phyloP scores from a whole-genome alignment of 1,140 invertebrate species.

The Listronotus bonariensis region DNA sequence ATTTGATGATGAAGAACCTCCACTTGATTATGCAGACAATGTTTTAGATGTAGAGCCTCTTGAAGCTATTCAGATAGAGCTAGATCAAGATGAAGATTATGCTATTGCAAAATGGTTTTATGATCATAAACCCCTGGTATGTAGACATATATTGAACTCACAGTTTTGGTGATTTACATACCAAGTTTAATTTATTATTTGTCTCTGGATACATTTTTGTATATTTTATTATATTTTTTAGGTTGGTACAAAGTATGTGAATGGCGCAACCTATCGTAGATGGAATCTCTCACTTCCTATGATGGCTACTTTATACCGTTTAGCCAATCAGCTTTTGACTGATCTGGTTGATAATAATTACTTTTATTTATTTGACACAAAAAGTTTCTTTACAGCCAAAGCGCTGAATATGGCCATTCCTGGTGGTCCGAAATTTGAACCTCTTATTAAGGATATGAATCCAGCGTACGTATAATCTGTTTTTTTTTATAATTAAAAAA shows the following conservation, averaged over 20 bases:
- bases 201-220: neutral
- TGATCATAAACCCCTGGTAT: slow-evolving; percentile 92
- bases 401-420: slow-evolving; percentile 99
- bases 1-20: slow-evolving; percentile 99
- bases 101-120: slow-evolving; percentile 96
- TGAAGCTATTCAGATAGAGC: slow-evolving; percentile 98
- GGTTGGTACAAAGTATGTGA: slow-evolving; percentile 86
- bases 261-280: slow-evolving; percentile 94
- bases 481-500: too few relatives aligned
- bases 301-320: slow-evolving; percentile 95
- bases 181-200: neutral
- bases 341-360: slow-evolving; percentile 99
- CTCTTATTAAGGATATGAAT: slow-evolving; percentile 96
- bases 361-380: slow-evolving; percentile 98
- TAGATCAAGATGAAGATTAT: slow-evolving; percentile 95
- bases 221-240: slow-evolving; percentile 9
- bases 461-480: slow-evolving; percentile 78
- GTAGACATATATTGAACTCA: neutral
- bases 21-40: slow-evolving; percentile 98
- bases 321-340: slow-evolving; percentile 97
- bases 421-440: slow-evolving; percentile 99
- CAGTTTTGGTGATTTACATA: neutral
- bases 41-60: slow-evolving; percentile 98
- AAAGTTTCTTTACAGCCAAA: slow-evolving; percentile 99
- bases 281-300: slow-evolving; percentile 96